phyloP scores from a whole-genome alignment of 2,113 vertebrate species.

The Melanocharis versteri region DNA sequence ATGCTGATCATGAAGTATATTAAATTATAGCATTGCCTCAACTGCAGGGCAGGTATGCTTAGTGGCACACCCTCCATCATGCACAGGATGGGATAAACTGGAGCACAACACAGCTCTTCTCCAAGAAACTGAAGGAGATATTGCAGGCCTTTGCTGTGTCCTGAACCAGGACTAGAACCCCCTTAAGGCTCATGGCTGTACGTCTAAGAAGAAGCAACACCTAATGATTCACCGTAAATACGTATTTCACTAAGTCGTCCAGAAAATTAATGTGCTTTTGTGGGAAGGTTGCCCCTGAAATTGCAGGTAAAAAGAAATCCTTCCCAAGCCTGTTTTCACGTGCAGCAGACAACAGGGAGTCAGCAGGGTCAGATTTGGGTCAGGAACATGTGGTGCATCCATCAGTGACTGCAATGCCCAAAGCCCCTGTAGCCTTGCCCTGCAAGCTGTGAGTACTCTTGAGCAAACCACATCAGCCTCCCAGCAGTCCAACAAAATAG shows the following conservation, averaged over 20 bases:
- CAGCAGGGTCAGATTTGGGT: neutral
- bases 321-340: neutral
- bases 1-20: slow-evolving; percentile 7
- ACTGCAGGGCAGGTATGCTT: neutral
- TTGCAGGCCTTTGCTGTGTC: neutral
- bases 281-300: neutral
- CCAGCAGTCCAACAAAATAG: neutral
- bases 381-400: neutral
- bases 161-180: neutral
- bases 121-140: neutral
- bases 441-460: neutral
- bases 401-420: accelerated
- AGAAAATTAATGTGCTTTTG: neutral
- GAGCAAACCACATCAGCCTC: neutral
- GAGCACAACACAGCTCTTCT: neutral
- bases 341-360: neutral
- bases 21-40: slow-evolving; percentile 43
- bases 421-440: neutral
- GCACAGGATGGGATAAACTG: neutral
- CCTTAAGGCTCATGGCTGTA: neutral
- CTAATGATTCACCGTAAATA: neutral
- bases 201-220: neutral
- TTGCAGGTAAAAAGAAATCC: neutral
- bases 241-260: accelerated
- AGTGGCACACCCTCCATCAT: neutral